A percentile compares a stretch with the other conserved stretches of the same genome.
Conservation (phyloP, 2,113 vertebrate species). For the Solea solea region DNA sequence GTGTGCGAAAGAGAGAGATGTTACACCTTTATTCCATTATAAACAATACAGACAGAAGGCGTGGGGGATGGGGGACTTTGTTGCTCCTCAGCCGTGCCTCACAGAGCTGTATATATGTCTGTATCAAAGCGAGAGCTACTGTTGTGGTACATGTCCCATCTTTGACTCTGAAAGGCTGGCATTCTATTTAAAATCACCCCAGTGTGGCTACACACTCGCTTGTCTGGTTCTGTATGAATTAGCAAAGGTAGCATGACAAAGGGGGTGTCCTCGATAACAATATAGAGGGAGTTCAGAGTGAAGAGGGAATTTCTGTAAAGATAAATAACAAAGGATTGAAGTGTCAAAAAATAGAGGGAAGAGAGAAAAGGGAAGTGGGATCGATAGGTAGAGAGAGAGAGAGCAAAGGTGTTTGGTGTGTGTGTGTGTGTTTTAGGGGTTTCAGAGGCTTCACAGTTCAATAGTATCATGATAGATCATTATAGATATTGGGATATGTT, state of each 20-base stretch:
- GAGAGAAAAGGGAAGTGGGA: conserved; percentile 20
- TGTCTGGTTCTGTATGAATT: background rate
- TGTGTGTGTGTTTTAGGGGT: too few relatives aligned
- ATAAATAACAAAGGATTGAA: conserved; percentile 73
- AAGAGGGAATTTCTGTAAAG: conserved; percentile 55
- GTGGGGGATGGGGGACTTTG: too few relatives aligned
- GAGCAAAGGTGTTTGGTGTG: too few relatives aligned
- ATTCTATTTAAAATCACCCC: background rate
- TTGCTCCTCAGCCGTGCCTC: background rate
- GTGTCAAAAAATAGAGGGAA: conserved; percentile 47
- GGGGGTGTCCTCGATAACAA: background rate
- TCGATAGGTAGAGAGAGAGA: background rate
- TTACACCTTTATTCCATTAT: too few relatives aligned
- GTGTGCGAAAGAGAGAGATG: conserved; percentile 1
- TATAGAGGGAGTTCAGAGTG: conserved; percentile 26
- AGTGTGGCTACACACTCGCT: background rate
- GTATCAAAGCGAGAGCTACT: background rate
- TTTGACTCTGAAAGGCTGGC: background rate
- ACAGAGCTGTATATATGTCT: background rate
- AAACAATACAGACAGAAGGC: too few relatives aligned
- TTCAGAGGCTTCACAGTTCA: too few relatives aligned
- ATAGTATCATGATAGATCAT: too few relatives aligned
- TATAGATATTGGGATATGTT: too few relatives aligned
- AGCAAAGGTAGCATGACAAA: background rate
- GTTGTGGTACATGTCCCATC: background rate